Base-by-base conservation (phyloP, 2,888 invertebrate genomes). In the Zhuqinia jingwanae region DNA sequence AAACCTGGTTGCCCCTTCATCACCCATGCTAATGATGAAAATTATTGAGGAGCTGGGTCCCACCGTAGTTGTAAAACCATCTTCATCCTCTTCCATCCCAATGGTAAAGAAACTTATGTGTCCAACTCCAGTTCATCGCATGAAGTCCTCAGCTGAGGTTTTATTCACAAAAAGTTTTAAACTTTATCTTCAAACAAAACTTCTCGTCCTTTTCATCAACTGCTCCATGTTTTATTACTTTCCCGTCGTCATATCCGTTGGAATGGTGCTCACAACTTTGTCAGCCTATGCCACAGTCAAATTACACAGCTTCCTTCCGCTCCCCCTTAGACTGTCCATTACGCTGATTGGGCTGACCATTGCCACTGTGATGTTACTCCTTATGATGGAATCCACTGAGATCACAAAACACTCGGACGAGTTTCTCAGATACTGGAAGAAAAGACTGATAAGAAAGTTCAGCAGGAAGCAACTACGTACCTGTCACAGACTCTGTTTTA, bases 171-270 rank as follows among this genome's bases (percentile, higher is more conserved):
- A 79, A 85, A 85, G 85, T 85, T 85, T 79, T 63, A 25, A 79
- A 73, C 85, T 85, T 85, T 85, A 79, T 85, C 85, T 60, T 50
- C 73, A 79, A 78, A 77, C 84, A 58, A 84, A 84, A 85, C 85
- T 85, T 85, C 79, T 79, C 50, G 60, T 79, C 45, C 70, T 78
- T 79, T 79, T 85, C 85, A 85, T 85, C 73, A 85, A 85, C 85
- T 60, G 60, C 42, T 58, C 85, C 60, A 47, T 85, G 70, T 85
- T 73, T 60, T 79, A 85, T 45, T 85, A 85, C 79, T 85, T 85
- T 73, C 79, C 85, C 58, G 85, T 85, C 22, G 85, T 85, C 53
- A 78, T 85, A 47, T 50, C 85, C n/a, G 73, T 85, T 78, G 78
- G 78, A 73, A 79, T 79, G 79, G 63, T 73, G 3, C 85, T 85